Base-by-base conservation (phyloP, 2,888 invertebrate species). In the Ochropleura leucogaster region DNA sequence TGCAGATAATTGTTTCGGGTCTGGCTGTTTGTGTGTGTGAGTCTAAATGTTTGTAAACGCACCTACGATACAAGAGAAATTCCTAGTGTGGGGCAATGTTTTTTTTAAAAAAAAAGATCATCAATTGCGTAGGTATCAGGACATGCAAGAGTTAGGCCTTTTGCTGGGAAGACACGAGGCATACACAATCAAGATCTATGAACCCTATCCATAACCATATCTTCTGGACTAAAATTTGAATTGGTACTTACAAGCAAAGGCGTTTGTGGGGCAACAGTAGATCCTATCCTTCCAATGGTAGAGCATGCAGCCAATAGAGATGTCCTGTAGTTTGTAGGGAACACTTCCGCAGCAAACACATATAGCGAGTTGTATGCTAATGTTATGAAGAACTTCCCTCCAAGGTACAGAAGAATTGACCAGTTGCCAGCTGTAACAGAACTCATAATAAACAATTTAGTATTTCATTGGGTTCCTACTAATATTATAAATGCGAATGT, bases 351-450 rank as follows among this genome's bases (percentile, higher is more conserved):
- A 0, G 97, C 97, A 86, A 97, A 97, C 47, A 98, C 97, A 88
- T 98, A 98, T n/a, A 97, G 90, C 0, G 97, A 97, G 57, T 97
- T 97, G 90, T 98, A 98, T 0, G 98, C 97, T 60, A 97, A 95
- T 0, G 97, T 97, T 67, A 97, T 97, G 89, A 97, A 97, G 92
- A 97, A 97, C 92, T 98, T 98, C 0, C 97, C 98, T 1, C 97
- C 95, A 16, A 98, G 93, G 88, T 97, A 98, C 59, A 97, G 92
- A 0, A 96, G 88, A 74, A 97, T 91, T 0, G 97, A 97, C 89
- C 92, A 96, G 90, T 89, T 95, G 91, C 97, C 94, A 72, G 94
- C 97, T 95, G 92, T 55, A 92, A 93, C 63, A 77, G 65, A 79
- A 51, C 3, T 60, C 4, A 62, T 3, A 12, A 65, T 57, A 53